A percentile compares a stretch with the other conserved stretches of the same genome.
These are phyloP conservation scores for Stigmatopora argus DNA, from an alignment of 2,113 vertebrate species.

Conservation along the genomic window DNA sequence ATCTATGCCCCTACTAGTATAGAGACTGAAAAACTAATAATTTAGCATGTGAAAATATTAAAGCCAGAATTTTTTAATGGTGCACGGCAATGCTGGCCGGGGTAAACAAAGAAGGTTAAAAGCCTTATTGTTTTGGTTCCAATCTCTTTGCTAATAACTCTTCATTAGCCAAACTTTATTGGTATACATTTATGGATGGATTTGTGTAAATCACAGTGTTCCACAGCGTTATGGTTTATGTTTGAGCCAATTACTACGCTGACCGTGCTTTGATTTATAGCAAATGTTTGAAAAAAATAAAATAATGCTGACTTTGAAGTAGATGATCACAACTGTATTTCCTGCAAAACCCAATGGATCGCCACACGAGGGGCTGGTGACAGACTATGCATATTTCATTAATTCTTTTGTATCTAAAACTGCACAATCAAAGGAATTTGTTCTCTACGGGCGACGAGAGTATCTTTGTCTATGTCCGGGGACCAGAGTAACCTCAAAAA, in stretches of 20 bases:
- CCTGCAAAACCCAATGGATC: constrained; percentile 2
- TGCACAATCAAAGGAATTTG: background rate
- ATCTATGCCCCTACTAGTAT: no score
- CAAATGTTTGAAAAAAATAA: background rate
- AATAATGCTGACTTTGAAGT: background rate
- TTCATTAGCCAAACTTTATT: no score
- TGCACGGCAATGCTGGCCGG: no score
- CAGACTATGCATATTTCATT: constrained; percentile 2
- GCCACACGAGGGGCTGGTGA: background rate
- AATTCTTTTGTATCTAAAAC: background rate
- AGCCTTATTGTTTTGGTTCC: no score
- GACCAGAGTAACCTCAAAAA: constrained; percentile 13
- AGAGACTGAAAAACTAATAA: no score
- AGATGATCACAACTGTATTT: background rate
- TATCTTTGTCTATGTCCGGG: constrained; percentile 34
- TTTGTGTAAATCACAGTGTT: no score
- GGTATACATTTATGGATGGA: no score
- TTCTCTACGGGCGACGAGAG: constrained; percentile 6
- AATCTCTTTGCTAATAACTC: no score
- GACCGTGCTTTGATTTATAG: background rate
- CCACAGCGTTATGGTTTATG: background rate
- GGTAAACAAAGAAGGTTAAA: no score
- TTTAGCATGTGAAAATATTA: no score
- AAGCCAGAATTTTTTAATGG: no score
- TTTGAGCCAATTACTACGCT: background rate